Evolutionary conservation across 2,797 vertebrate genomes (phyloP), one percentile per base, ranked within the genome.

Genomic region (Simalia tracyae): DNA sequence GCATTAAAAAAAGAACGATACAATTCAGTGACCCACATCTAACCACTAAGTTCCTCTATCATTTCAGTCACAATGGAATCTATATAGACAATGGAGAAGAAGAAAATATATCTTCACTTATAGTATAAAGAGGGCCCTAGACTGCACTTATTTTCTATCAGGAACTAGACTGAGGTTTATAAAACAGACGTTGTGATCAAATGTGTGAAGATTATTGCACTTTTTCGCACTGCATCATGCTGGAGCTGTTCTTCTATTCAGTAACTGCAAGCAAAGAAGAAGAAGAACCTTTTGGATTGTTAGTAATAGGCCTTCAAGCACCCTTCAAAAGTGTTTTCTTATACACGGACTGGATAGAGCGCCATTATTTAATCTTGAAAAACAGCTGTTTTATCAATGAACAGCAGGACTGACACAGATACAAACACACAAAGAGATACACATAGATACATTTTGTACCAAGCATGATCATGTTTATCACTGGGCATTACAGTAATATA

Each of bases 311-410:
- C 56, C 8, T 89, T 85, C 17, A 93, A 93, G 81, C 84, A 90
- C 12, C 4, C 90, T 92, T 86, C 84, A 63, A 54, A 87, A 87
- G 1, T 8, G 24, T n/a, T 64, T 91, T 90, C 15, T 84, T 88
- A 86, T 56, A 17, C 46, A 91, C 86, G 92, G 89, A 28, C 24
- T 57, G 59, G 46, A 59, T 68, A 60, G 61, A 93, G 86, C 31
- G 56, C 50, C 91, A 91, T 94, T 72, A 92, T n/a, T 64, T 89
- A 36, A 89, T 9, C 46, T 89, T 91, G 31, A 88, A 68, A 92
- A 86, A 59, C 3, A 86, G 3, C 0, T 92, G 59, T 63, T 92
- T 84, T 90, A 84, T 92, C 0, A 0, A 84, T 42, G 88, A 93
- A 81, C 22, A 90, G 61, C 93, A 87, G 94, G 87, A 86, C 60